phyloP scores from a whole-genome alignment of 2,888 invertebrate species.

The Coelinius sp. region DNA sequence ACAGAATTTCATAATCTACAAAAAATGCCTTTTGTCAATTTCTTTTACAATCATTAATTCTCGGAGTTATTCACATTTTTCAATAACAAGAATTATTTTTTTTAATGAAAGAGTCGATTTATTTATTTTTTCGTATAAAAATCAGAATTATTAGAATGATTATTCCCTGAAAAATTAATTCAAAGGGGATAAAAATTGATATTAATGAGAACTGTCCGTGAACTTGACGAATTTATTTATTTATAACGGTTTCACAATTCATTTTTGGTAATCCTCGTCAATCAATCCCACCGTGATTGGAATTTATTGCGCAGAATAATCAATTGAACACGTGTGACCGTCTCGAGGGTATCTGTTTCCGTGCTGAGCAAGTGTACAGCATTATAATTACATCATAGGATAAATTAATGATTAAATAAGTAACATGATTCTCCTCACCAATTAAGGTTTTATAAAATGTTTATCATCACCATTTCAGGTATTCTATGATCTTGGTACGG shows the following conservation, averaged over 20 bases:
- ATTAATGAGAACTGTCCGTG: not conserved
- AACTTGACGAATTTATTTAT: not conserved
- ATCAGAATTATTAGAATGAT: too few relatives aligned
- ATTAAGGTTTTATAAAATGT: constrained; percentile 26
- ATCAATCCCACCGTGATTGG: constrained; percentile 16
- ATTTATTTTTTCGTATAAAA: too few relatives aligned
- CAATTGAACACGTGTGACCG: constrained; percentile 5
- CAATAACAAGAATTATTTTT: too few relatives aligned
- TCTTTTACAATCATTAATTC: too few relatives aligned
- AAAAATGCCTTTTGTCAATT: too few relatives aligned
- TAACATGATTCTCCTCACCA: not conserved
- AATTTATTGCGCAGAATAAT: constrained; percentile 24
- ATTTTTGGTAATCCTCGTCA: constrained; percentile 30
- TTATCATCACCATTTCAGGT: constrained; percentile 69
- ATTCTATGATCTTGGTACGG: constrained; percentile 82
- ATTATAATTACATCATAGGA: constrained; percentile 35
- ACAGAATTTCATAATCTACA: too few relatives aligned
- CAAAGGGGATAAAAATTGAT: not conserved
- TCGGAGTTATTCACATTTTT: too few relatives aligned
- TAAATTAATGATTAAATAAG: not conserved
- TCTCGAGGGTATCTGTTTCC: not conserved
- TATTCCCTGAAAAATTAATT: too few relatives aligned
- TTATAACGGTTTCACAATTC: constrained; percentile 26
- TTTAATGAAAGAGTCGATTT: too few relatives aligned
- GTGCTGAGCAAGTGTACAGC: constrained; percentile 14